A percentile compares a stretch with the other conserved stretches of the same genome.
Conservation (phyloP, 2,797 vertebrate species). For the Valencia hispanica region DNA sequence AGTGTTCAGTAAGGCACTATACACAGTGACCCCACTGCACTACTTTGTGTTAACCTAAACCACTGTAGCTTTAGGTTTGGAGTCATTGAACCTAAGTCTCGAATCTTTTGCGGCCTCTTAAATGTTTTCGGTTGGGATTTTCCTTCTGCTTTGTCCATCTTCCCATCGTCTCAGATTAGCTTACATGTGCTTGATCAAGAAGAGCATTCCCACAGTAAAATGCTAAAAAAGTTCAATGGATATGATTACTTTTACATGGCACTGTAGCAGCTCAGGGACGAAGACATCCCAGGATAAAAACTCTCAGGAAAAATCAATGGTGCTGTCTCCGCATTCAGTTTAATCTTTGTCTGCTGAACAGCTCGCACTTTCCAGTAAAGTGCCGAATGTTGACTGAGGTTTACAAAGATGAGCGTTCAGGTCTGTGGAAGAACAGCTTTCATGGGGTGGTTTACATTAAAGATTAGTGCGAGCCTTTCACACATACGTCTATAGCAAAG, state of each 20-base stretch:
- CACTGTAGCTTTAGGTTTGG: no score
- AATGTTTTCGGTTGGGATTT: not conserved
- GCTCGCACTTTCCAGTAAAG: slow-evolving; percentile 32
- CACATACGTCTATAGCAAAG: no score
- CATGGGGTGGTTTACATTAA: no score
- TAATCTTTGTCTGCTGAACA: slow-evolving; percentile 12
- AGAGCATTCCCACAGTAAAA: not conserved
- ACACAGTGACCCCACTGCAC: not conserved
- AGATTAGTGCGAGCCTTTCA: no score
- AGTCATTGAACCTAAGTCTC: no score
- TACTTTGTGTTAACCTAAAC: no score
- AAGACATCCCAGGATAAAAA: slow-evolving; percentile 32
- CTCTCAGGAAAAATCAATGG: slow-evolving; percentile 25
- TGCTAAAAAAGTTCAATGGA: not conserved
- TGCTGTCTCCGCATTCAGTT: slow-evolving; percentile 41
- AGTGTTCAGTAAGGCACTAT: slow-evolving; percentile 26
- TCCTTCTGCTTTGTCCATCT: no score
- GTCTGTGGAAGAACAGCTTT: no score
- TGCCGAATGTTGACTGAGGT: slow-evolving; percentile 29
- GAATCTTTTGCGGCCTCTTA: not conserved
- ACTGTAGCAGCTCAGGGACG: slow-evolving; percentile 10
- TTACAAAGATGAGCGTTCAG: no score
- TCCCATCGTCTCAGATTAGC: not conserved
- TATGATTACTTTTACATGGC: not conserved
- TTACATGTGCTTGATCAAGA: not conserved